phyloP scores from a whole-genome alignment of 2,113 vertebrate genomes.

The Sterrhoptilus dennistouni region DNA sequence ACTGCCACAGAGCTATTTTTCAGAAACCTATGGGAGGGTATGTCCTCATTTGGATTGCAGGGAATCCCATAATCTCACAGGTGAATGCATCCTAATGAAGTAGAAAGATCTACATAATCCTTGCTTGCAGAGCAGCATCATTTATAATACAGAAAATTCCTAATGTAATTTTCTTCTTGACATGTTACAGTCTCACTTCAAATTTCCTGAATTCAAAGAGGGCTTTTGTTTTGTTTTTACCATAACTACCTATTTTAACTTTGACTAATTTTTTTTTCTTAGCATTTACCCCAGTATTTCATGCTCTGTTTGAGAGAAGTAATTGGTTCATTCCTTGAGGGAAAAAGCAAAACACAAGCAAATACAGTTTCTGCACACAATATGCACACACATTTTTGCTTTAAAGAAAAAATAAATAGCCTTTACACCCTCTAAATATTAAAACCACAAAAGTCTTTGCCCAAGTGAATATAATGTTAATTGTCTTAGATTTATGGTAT shows the following conservation, averaged over 20 bases:
- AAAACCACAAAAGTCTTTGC: not conserved
- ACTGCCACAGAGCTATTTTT: not conserved
- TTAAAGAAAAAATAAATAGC: constrained; percentile 4
- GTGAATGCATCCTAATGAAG: not conserved
- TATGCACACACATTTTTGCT: not conserved
- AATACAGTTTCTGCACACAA: not conserved
- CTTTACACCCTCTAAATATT: not conserved
- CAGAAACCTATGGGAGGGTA: not conserved
- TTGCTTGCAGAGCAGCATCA: not conserved
- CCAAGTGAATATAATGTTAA: not conserved
- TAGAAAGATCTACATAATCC: not conserved
- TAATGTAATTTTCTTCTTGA: not conserved
- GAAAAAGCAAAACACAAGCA: not conserved
- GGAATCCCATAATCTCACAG: not conserved
- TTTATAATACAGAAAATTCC: not conserved
- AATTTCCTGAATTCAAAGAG: not conserved
- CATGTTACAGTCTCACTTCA: not conserved
- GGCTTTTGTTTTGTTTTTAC: not conserved
- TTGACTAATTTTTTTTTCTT: not conserved
- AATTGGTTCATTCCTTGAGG: constrained; percentile 19
- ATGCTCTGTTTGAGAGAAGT: constrained; percentile 18
- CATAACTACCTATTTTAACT: not conserved
- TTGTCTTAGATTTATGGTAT: constrained; percentile 19
- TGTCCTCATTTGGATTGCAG: not conserved
- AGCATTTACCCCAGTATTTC: not conserved